Base-by-base conservation (phyloP, 2,888 invertebrate genomes). In the Zygothrica quintamaculata region DNA sequence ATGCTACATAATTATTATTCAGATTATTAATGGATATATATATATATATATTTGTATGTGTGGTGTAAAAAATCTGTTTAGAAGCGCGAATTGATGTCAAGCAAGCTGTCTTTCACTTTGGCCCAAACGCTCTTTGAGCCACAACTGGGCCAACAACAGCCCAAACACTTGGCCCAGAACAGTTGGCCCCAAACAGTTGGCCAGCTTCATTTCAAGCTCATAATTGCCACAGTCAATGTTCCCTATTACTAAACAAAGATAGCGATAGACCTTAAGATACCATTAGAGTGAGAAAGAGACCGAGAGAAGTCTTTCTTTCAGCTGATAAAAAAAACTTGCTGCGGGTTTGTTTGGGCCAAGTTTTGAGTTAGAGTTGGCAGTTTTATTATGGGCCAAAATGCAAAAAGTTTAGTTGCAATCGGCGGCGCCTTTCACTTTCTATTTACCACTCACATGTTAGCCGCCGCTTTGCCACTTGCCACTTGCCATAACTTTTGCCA, bases 361-460 rank as follows among this genome's bases (percentile, higher is more conserved):
- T 52, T 52, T 11, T n/a, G n/a, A 31, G 4, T 48, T 46, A 22
- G n/a, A 48, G 36, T 29, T 22, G 18, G 18, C 18, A n/a, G n/a
- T 22, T 22, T 53, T 18, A 57, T 47, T 61, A 52, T 13, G 31
- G 25, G 36, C 43, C 26, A 67, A 39, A n/a, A 74, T 68, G 61
- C 55, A 70, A 51, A 65, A 48, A 51, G 44, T 58, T 58, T 40
- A n/a, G 34, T 26, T 7, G 51, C 53, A 31, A 62, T 34, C 75
- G 64, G 43, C 40, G 44, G 7, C 52, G 72, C 71, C 71, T 72
- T 72, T 72, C 76, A 75, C 71, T 72, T 72, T 72, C 71, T 33
- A 75, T 52, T 70, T 55, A 37, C 46, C 29, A 39, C 18, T 39
- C 18, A 60, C 26, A 43, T 16, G 53, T 13, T 53, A 53, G 52